A percentile compares a stretch with the other conserved stretches of the same genome.
Evolutionary conservation across 2,888 invertebrate genomes (phyloP).

Genomic region (Pocota personata): DNA sequence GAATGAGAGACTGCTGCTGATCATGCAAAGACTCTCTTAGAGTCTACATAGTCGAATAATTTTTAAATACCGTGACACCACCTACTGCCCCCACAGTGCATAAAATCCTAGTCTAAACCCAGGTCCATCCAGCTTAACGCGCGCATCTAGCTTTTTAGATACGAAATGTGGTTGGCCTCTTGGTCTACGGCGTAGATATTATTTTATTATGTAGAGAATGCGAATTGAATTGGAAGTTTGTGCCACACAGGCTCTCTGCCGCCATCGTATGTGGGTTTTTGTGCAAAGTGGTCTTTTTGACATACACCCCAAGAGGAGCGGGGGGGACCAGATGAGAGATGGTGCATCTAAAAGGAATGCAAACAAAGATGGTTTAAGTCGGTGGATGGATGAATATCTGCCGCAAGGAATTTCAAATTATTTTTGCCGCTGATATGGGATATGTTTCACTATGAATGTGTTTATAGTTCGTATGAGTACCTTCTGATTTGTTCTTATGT

Average conservation of each 20-base stretch:
- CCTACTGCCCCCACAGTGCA: slow-evolving; percentile 2
- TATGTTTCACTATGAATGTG: slow-evolving; percentile 19
- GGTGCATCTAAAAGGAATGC: not conserved
- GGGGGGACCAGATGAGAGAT: not conserved
- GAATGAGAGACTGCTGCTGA: too few relatives aligned
- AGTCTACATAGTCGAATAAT: too few relatives aligned
- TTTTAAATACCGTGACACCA: too few relatives aligned
- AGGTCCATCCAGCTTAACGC: not conserved
- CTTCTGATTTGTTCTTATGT: slow-evolving; percentile 5
- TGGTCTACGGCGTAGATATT: slow-evolving; percentile 47
- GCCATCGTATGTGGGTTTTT: slow-evolving; percentile 65
- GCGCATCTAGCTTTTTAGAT: slow-evolving; percentile 20
- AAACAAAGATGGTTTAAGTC: slow-evolving; percentile 7
- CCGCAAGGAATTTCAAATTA: slow-evolving; percentile 69
- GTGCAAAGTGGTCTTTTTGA: slow-evolving; percentile 50
- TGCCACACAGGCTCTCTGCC: slow-evolving; percentile 62
- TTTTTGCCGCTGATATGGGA: slow-evolving; percentile 59
- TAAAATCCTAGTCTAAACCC: not conserved
- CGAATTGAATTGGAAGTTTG: slow-evolving; percentile 65
- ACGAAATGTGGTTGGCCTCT: slow-evolving; percentile 38
- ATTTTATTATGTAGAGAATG: slow-evolving; percentile 66
- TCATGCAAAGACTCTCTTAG: too few relatives aligned
- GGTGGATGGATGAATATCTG: slow-evolving; percentile 59
- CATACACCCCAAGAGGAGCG: slow-evolving; percentile 4
- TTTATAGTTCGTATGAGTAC: slow-evolving; percentile 13